These are phyloP conservation scores for Leptocoma aspasia DNA, from an alignment of 2,113 vertebrate species.

Conservation along the genomic window DNA sequence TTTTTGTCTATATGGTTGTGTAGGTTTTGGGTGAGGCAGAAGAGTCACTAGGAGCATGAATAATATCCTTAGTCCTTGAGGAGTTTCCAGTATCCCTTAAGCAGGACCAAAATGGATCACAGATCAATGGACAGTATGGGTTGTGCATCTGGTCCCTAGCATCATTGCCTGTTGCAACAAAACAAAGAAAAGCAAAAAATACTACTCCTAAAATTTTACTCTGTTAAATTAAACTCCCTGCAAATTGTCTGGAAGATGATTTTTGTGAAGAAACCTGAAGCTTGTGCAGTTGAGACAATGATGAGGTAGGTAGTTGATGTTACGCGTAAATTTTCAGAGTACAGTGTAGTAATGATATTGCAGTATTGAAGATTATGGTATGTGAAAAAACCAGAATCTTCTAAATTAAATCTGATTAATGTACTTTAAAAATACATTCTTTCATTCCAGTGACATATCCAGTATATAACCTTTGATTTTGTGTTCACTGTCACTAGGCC, in stretches of 20 bases:
- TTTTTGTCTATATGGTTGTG: neutral
- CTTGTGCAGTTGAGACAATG: neutral
- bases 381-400: neutral
- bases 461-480: neutral
- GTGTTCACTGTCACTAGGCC: neutral
- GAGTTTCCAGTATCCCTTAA: neutral
- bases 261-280: neutral
- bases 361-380: neutral
- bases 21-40: neutral
- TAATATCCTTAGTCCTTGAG: neutral
- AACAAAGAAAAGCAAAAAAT: neutral
- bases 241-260: neutral
- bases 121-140: neutral
- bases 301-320: neutral
- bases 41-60: neutral
- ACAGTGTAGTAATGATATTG: neutral
- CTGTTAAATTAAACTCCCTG: neutral
- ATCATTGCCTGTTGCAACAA: neutral
- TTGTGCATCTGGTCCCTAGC: neutral
- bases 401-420: neutral
- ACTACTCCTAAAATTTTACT: neutral
- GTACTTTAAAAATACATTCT: neutral
- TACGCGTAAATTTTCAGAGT: neutral
- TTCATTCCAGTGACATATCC: neutral
- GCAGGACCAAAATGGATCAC: neutral